A percentile compares a stretch with the other conserved stretches of the same genome.
Evolutionary conservation across 1,140 invertebrate genomes (phyloP).

Genomic region (Camponotus floridanus): DNA sequence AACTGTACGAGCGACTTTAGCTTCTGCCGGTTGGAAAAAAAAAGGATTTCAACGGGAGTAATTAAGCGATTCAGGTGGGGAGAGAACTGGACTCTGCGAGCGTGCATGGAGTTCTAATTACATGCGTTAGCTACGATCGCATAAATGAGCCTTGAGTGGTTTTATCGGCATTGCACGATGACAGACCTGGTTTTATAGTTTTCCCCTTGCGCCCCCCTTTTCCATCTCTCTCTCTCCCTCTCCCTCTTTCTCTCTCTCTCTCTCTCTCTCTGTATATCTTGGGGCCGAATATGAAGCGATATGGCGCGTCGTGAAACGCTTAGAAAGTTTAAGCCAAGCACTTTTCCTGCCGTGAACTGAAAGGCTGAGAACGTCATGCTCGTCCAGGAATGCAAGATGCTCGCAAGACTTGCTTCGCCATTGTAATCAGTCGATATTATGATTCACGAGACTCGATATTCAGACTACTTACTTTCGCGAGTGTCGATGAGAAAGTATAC

Average conservation of each 20-base stretch:
- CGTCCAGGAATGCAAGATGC: constrained; percentile 60
- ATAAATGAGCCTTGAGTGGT: constrained; percentile 34
- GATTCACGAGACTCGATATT: constrained; percentile 4
- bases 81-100: constrained; percentile 7
- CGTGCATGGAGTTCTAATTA: constrained; percentile 43
- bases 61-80: constrained; percentile 32
- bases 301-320: constrained; percentile 78
- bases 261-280: not conserved
- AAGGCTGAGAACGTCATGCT: constrained; percentile 47
- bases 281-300: constrained; percentile 62
- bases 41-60: constrained; percentile 16
- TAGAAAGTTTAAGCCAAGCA: constrained; percentile 81
- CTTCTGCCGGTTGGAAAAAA: constrained; percentile 20
- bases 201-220: not conserved
- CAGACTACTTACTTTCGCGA: constrained; percentile 33
- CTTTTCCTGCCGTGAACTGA: constrained; percentile 76
- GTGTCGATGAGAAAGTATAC: constrained; percentile 28
- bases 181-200: constrained; percentile 25
- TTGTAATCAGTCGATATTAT: not conserved
- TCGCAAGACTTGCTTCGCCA: not conserved
- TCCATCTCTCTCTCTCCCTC: not conserved
- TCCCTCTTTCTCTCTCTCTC: not conserved
- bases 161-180: constrained; percentile 12
- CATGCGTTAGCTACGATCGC: constrained; percentile 44
- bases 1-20: not conserved